Evolutionary conservation across 2,797 vertebrate species (phyloP).

Genomic region (Sebastes nivosus): DNA sequence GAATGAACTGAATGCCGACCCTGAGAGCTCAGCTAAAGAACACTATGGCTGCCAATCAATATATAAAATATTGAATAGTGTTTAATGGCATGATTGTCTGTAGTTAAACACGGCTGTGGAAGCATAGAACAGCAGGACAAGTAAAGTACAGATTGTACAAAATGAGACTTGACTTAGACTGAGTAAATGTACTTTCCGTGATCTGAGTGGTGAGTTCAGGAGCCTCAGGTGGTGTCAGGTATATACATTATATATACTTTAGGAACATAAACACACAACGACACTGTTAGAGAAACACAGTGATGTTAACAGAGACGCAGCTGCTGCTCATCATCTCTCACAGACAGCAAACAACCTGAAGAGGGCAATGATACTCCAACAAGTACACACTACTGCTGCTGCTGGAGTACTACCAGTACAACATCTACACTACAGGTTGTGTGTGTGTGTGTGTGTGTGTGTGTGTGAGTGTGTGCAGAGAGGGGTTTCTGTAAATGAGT

Average conservation of each 20-base stretch:
- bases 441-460: neutral
- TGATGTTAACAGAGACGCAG: neutral
- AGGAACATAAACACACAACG: too few relatives aligned
- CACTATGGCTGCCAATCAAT: too few relatives aligned
- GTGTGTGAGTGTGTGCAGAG: neutral
- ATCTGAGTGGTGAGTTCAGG: neutral
- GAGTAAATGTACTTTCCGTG: too few relatives aligned
- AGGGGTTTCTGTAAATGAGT: neutral
- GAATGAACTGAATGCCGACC: too few relatives aligned
- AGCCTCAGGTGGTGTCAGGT: too few relatives aligned
- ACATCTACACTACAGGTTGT: neutral
- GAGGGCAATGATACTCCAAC: constrained; percentile 77
- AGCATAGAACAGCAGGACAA: neutral
- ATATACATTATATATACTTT: too few relatives aligned
- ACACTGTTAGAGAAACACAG: neutral
- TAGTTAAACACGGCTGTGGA: too few relatives aligned
- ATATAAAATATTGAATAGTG: too few relatives aligned
- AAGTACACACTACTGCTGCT: constrained; percentile 12
- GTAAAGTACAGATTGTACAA: neutral
- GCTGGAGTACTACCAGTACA: constrained; percentile 23
- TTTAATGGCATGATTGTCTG: too few relatives aligned
- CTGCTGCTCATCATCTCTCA: constrained; percentile 1
- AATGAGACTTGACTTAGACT: too few relatives aligned
- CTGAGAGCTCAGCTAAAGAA: too few relatives aligned
- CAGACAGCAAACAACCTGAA: constrained; percentile 51